These are phyloP conservation scores for Eclectus roratus DNA, from an alignment of 2,113 vertebrate genomes.

Conservation along the genomic window DNA sequence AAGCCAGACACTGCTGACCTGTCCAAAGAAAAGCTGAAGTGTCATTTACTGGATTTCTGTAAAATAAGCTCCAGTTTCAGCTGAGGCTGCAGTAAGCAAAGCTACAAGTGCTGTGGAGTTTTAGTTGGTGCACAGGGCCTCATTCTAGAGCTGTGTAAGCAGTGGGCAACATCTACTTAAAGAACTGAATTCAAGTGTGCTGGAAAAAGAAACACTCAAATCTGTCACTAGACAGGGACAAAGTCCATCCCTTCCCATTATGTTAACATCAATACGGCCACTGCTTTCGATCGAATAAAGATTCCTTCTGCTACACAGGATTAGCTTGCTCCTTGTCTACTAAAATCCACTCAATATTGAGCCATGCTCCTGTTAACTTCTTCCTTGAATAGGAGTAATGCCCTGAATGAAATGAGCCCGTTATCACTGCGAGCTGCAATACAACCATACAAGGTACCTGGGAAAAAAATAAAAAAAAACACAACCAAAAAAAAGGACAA, in stretches of 20 bases:
- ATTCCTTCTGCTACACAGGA: not conserved
- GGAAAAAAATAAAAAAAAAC: not conserved
- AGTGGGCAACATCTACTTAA: not conserved
- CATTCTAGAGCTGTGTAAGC: not conserved
- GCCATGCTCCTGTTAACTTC: not conserved
- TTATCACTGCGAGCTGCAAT: not conserved
- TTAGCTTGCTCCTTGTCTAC: not conserved
- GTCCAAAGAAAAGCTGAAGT: not conserved
- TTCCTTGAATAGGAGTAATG: not conserved
- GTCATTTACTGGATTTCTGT: not conserved
- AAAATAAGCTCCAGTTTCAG: not conserved
- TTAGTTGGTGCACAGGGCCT: not conserved
- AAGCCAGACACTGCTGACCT: not conserved
- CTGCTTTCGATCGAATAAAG: not conserved
- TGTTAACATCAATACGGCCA: not conserved
- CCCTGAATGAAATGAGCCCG: not conserved
- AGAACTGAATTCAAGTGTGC: not conserved
- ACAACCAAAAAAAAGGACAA: not conserved
- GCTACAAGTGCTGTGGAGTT: not conserved
- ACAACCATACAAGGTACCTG: not conserved
- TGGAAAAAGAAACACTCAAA: not conserved
- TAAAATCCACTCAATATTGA: not conserved
- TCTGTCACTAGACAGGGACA: not conserved
- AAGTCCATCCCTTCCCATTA: not conserved
- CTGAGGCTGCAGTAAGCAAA: not conserved